Evolutionary conservation across 2,888 invertebrate genomes (phyloP).

Genomic region (Cryptus armator): DNA sequence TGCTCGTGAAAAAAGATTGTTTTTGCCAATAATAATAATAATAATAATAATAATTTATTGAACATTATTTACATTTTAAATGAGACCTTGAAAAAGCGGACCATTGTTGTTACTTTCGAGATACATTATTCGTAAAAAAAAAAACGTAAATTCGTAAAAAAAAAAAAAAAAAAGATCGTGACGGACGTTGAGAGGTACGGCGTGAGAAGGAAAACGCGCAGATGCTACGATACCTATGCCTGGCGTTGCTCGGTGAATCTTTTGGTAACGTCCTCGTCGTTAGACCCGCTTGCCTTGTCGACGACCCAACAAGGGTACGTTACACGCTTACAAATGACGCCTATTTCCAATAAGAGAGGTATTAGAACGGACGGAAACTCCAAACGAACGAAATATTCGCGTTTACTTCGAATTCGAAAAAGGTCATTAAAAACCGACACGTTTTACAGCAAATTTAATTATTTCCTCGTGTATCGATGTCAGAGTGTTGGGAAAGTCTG

Average conservation of each 20-base stretch:
- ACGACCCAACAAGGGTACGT: background rate
- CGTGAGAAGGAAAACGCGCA: background rate
- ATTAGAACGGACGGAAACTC: background rate
- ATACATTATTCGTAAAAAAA: background rate
- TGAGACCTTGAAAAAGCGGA: background rate
- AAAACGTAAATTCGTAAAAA: too few species aligned
- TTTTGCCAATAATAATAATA: too few species aligned
- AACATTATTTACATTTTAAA: background rate
- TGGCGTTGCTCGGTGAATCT: background rate
- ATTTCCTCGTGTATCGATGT: background rate
- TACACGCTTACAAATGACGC: background rate
- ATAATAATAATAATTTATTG: too few species aligned
- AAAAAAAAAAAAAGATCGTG: background rate
- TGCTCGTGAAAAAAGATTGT: too few species aligned
- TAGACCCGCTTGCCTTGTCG: background rate
- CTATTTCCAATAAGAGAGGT: background rate
- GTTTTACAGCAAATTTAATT: background rate
- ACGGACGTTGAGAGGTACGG: background rate
- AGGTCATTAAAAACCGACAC: background rate
- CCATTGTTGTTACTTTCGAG: background rate
- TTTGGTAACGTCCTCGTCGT: constrained; percentile 1
- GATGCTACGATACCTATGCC: background rate
- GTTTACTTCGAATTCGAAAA: background rate
- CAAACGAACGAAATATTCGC: background rate
- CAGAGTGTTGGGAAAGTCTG: background rate